These are phyloP conservation scores for Eilema griseolum DNA, from an alignment of 2,888 invertebrate genomes.

Conservation along the genomic window DNA sequence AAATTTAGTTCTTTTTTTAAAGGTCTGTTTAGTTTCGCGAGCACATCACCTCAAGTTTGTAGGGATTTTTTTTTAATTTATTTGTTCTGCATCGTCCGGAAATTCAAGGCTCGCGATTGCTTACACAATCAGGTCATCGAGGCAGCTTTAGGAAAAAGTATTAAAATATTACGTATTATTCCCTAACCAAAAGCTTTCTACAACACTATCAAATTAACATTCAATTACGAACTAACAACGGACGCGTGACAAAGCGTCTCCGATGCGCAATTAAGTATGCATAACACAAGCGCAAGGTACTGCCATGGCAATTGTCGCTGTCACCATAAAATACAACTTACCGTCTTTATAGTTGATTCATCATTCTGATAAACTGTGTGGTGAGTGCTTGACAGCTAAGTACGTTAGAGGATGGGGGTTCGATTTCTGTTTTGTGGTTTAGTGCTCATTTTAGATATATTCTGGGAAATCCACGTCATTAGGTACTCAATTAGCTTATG, in stretches of 20 bases:
- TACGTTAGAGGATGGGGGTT: background rate
- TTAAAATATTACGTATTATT: background rate
- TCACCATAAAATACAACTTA: background rate
- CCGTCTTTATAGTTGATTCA: slow-evolving; percentile 19
- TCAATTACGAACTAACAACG: slow-evolving; percentile 40
- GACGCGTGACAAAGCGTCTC: slow-evolving; percentile 32
- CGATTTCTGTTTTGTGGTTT: background rate
- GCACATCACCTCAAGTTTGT: no score
- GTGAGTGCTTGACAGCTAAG: background rate
- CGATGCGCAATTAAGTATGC: slow-evolving; percentile 34
- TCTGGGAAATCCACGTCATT: no score
- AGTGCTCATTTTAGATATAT: background rate
- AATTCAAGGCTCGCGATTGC: no score
- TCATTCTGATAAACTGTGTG: slow-evolving; percentile 11
- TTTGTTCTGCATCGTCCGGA: no score
- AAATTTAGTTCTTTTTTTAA: no score
- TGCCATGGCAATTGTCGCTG: background rate
- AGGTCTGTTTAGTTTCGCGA: no score
- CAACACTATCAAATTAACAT: slow-evolving; percentile 10
- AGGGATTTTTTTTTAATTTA: no score
- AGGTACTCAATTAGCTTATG: slow-evolving; percentile 21
- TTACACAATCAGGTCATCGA: background rate
- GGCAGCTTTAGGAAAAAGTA: background rate
- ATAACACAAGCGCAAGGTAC: background rate
- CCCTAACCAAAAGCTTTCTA: background rate